Base-by-base conservation (phyloP, 2,888 invertebrate genomes). In the Ennomos fuscantarius region DNA sequence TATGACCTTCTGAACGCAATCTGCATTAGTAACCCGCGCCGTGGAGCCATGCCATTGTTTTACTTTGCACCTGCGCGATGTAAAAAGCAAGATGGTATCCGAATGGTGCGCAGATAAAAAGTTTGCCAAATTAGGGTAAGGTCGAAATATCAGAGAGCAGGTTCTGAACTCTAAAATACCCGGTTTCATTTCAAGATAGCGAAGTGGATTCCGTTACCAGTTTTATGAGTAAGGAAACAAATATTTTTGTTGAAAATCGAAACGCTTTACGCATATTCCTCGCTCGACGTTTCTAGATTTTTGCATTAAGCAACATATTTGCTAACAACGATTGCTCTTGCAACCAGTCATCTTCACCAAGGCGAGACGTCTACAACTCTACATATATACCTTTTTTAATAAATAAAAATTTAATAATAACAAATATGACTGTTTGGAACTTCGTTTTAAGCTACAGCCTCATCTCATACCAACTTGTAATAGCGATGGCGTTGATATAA, bases 1-100 rank as follows among this genome's bases (percentile, higher is more conserved):
- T 84, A 86, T 85, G 88, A 86, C 87, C 87, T 85, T 82, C 79
- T 81, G 81, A 84, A 86, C 86, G 82, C 85, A 87, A 87, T 87
- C 86, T 86, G 85, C 86, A 84, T 87, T 87, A 86, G 82, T 81
- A 82, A 84, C 79, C 74, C 71, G 72, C 73, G 63, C 60, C 55
- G 51, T 72, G 66, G 65, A 71, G 71, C 76, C 80, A 78, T 79
- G 66, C 72, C 71, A 72, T 60, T 59, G 76, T 78, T 59, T 42
- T 42, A 58, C 58, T 49, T 76, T 74, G 76, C 82, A 82, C 76
- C 79, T 76, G 78, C 68, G 72, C 69, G 68, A 67, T 78, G 72
- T 71, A 71, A 74, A 74, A 65, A 56, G 54, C 60, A 62, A 63
- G 59, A 58, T 42, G 58, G 44, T 37, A 56, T 51, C 48, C 44